phyloP scores from a whole-genome alignment of 2,888 invertebrate species.

The Glaucopsyche alexis region DNA sequence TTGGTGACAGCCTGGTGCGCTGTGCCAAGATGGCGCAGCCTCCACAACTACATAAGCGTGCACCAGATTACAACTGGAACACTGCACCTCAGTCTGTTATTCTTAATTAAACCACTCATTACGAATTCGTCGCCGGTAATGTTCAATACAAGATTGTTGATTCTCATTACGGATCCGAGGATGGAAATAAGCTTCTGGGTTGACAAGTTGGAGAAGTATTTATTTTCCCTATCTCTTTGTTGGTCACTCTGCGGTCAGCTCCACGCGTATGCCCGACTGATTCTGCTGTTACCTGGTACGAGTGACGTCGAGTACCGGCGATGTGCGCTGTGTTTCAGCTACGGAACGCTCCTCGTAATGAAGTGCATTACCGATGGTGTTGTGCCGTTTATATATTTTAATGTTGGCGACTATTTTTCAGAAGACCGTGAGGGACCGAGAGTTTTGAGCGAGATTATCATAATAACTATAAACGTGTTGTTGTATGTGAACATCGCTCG shows the following conservation, averaged over 20 bases:
- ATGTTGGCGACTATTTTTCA: background rate
- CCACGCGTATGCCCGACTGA: background rate
- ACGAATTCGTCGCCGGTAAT: too few species aligned
- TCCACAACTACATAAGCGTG: background rate
- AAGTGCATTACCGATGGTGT: background rate
- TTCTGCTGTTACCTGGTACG: background rate
- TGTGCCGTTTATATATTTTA: background rate
- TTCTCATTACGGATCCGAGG: too few species aligned
- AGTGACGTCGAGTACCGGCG: background rate
- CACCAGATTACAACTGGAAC: background rate
- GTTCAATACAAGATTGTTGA: too few species aligned
- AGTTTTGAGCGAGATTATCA: background rate
- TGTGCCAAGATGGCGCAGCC: background rate
- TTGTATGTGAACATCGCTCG: slow-evolving; percentile 3
- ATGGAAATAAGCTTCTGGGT: too few species aligned
- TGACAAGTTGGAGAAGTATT: background rate
- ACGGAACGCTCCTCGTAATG: background rate
- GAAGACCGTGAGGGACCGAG: background rate
- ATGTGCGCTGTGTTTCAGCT: background rate
- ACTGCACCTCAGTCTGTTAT: background rate
- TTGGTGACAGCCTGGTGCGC: background rate
- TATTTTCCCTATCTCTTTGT: background rate
- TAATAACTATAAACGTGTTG: background rate
- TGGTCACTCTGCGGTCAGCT: slow-evolving; percentile 12
- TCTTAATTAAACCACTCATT: background rate